Base-by-base conservation (phyloP, 2,797 vertebrate species). In the Eutrigla gurnardus region DNA sequence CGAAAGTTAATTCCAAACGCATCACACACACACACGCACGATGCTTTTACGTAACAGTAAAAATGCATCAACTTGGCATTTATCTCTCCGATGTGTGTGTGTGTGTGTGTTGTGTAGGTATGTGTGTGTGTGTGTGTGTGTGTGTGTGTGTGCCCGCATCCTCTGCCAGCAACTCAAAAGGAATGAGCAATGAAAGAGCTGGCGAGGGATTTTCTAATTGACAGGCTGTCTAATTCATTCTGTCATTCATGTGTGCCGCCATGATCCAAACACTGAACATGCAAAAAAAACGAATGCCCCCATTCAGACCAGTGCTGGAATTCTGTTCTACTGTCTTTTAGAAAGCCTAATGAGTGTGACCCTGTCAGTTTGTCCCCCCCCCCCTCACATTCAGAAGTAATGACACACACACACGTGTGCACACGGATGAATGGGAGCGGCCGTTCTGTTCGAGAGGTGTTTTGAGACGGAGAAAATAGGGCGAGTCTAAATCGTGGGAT, bases 401-500 rank as follows among this genome's bases (percentile, higher is more conserved):
- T 78, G 65, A 82, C 75, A 53, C 4, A 64, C 46, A 47, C 40
- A 54, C 45, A 50, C 57, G 54, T 0, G 2, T 32, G 14, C 4
- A 5, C 36, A 3, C 18, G 50, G 46, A 77, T 64, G 81, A 83
- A 88, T 77, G 54, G 58, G 60, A 81, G 67, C 15, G 40, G 36
- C 42, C 39, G 8, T 68, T 83, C 66, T 76, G 62, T 37, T 5
- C 25, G 36, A 65, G 74, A 73, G 74, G 65, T 81, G 75, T 85
- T 86, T 42, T 82, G 55, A 76, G 64, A 79, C 50, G 11, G 70
- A 86, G 65, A 80, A 92, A 92, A 87, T 70, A 52, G 80, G 46
- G 70, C 70, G 85, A 80, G 88, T 90, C 88, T 88, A 79, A 88
- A 88, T 86, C 80, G 84, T 83, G 73, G 72, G 83, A 88, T 82